Base-by-base conservation (phyloP, 2,113 vertebrate species). In the Rhynchomys soricoides region DNA sequence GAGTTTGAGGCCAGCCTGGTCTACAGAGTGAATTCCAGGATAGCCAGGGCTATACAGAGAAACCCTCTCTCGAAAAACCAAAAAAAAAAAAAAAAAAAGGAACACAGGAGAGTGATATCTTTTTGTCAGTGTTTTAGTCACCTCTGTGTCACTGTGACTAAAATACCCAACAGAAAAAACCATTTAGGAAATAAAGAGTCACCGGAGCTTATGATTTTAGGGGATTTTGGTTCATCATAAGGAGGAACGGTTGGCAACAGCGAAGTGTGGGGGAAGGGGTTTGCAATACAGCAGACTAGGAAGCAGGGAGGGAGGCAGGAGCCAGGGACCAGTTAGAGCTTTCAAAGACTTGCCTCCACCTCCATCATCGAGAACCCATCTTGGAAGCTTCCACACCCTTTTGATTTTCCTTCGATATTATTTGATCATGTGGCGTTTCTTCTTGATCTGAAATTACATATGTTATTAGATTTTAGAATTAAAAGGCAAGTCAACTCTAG, bases 21-120 rank as follows among this genome's bases (percentile, higher is more conserved):
- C n/a, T n/a, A n/a, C n/a, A n/a, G n/a, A n/a, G n/a, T n/a, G n/a
- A n/a, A n/a, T n/a, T n/a, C n/a, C n/a, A n/a, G n/a, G n/a, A n/a
- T n/a, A n/a, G n/a, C n/a, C n/a, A n/a, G n/a, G n/a, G n/a, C n/a
- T n/a, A n/a, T n/a, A n/a, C n/a, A n/a, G n/a, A n/a, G n/a, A n/a
- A n/a, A n/a, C n/a, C n/a, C n/a, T n/a, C n/a, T n/a, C n/a, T n/a
- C n/a, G n/a, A n/a, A n/a, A n/a, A n/a, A n/a, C n/a, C n/a, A n/a
- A n/a, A 87, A 68, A 70, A 87, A 87, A 68, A 70, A 87, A 87
- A 68, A 70, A 87, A 87, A 68, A 70, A 87, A 16, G 34, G 64
- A 37, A 52, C 8, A 70, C 2, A n/a, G 31, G 24, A 48, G 68
- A 37, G 62, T 9, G 21, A 3, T 17, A 66, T 45, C 31, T 48